Base-by-base conservation (phyloP, 2,797 vertebrate genomes). In the Ficedula albicollis region DNA sequence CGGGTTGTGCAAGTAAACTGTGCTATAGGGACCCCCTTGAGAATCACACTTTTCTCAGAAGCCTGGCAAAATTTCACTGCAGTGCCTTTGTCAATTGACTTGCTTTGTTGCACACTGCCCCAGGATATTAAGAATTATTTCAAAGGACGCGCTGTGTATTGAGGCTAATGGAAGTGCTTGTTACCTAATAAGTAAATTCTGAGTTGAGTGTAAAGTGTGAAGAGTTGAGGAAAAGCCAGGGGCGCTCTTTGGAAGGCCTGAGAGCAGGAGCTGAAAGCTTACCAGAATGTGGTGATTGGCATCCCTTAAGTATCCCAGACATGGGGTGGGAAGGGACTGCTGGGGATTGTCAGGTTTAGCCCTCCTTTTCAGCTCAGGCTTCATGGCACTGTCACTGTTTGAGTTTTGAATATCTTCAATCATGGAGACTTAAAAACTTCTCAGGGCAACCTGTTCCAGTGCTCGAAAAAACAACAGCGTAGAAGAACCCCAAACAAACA, bases 341-440 rank as follows among this genome's bases (percentile, higher is more conserved):
- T 78, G 43, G 17, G 15, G 9, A 5, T n/a, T 56, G 23, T 52
- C 21, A 52, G 26, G 29, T 84, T 70, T 49, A 81, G 26, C 36
- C 27, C 16, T 84, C 5, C 18, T 76, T 88, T 90, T 60, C 41
- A 44, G 14, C 78, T 39, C n/a, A 56, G n/a, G 30, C 56, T 81
- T 77, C 13, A 25, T 10, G 4, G 30, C 13, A 38, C 32, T 48
- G 13, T 5, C 14, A 80, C 32, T 0, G 0, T 60, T 56, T 84
- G 21, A 3, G 9, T 60, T 80, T 80, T 55, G 73, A 76, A 2
- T 51, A 18, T 77, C 48, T 74, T 30, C 52, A n/a, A 0, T 66
- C 23, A 5, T 49, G 34, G 34, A 60, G 16, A 10, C 21, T 34
- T 77, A 21, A 54, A 12, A 80, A 25, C 21, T 9, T 49, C 32